Percentiles rank a stretch among this genome's conserved stretches.
These are phyloP conservation scores for Oreochromis tanganicae DNA, from an alignment of 2,113 vertebrate genomes.

Conservation along the genomic window DNA sequence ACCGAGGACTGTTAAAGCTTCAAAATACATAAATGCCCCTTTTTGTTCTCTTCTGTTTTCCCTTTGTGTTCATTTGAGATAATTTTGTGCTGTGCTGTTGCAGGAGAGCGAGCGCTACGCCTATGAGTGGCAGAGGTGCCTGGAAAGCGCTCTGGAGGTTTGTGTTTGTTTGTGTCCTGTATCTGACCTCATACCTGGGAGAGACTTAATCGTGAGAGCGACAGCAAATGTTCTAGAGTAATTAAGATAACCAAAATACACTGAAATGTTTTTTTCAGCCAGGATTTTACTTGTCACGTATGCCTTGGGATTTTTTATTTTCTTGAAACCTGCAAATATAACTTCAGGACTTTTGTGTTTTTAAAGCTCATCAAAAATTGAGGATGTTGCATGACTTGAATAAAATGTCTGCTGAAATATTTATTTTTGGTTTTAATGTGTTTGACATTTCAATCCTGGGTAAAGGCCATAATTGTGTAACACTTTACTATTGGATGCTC, in stretches of 20 bases:
- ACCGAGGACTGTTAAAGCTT: background rate
- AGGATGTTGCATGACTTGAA: background rate
- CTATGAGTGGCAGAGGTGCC: slow-evolving; percentile 94
- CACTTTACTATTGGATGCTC: background rate
- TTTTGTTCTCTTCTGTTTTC: background rate
- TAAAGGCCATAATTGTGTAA: background rate
- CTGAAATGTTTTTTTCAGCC: background rate
- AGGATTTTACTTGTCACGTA: background rate
- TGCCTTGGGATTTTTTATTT: background rate
- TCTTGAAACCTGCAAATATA: background rate
- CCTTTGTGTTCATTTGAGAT: slow-evolving; percentile 7
- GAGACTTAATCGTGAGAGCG: background rate
- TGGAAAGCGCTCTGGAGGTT: slow-evolving; percentile 91
- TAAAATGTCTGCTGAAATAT: background rate
- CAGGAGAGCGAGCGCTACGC: slow-evolving; percentile 97
- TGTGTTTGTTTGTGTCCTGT: slow-evolving; percentile 43
- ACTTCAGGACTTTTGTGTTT: background rate
- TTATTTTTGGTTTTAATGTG: background rate
- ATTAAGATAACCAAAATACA: background rate
- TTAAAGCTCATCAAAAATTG: background rate
- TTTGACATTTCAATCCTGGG: background rate
- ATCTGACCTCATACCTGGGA: background rate
- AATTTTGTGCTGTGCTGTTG: background rate
- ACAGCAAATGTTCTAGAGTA: background rate
- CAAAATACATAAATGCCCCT: background rate